Base-by-base conservation (phyloP, 2,888 invertebrate species). In the Cheilosia urbana region DNA sequence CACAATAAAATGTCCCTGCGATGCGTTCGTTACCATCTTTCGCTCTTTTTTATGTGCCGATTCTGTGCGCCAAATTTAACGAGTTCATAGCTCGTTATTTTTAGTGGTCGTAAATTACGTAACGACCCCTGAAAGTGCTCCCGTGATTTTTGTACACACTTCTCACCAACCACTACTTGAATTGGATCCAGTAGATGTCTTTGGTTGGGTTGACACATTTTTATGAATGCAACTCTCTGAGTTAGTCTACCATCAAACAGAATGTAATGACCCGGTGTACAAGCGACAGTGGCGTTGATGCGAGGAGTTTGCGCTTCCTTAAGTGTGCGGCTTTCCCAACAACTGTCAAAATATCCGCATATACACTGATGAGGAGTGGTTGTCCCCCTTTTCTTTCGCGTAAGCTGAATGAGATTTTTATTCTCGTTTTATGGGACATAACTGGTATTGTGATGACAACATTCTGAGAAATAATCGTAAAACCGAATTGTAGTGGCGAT, bases 51-150 rank as follows among this genome's bases (percentile, higher is more conserved):
- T 62, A 3, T 40, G 15, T 15, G 63, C 71, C 45, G 71, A 78
- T 19, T 63, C 24, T 42, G n/a, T 47, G 51, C 15, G 75, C 65
- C 65, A 84, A 77, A 66, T 84, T 87, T 88, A 75, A 88, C 83
- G 87, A 87, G 84, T 83, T 88, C 82, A 79, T 80, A 87, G 88
- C 87, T 88, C 88, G 87, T 88, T 88, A 88, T 84, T 88, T 88
- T 88, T 87, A 89, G 88, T 88, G 88, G 87, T 88, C 88, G 87
- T 88, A 88, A 88, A 88, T 87, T 87, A 88, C 63, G 76, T 85
- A 88, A 87, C 88, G 88, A 89, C 87, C 87, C 81, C 73, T 81
- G 77, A 42, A 87, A 81, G 66, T 81, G 81, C 81, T 73, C 66
- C 77, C 57, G 85, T 81, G 85, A 81, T 81, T 51, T 85, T 85